Conservation (phyloP, 2,888 invertebrate species). For the Prosopocoilus inquinatus region DNA sequence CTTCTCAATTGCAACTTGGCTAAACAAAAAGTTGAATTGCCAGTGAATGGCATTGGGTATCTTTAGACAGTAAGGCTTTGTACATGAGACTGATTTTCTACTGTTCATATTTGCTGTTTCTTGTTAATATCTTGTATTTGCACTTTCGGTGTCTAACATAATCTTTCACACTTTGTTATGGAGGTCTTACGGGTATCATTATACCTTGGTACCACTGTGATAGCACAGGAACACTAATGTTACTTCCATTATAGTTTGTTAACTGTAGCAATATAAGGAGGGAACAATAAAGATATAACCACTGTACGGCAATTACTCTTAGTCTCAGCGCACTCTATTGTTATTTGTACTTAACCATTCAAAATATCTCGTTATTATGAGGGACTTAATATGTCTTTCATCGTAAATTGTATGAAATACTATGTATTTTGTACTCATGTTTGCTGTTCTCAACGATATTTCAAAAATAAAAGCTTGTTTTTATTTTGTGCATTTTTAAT, state of each 20-base stretch:
- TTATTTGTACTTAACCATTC: conserved; percentile 11
- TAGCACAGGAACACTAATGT: conserved; percentile 18
- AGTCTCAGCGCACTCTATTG: conserved; percentile 19
- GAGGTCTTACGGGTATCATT: conserved; percentile 20
- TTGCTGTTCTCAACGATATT: conserved; percentile 16
- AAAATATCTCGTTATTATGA: conserved; percentile 7
- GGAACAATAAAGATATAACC: conserved; percentile 19
- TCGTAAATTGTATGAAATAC: conserved; percentile 11
- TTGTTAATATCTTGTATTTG: conserved; percentile 18
- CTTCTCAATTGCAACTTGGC: no score
- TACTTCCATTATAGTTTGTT: conserved; percentile 12
- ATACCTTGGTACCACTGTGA: conserved; percentile 22
- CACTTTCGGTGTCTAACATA: conserved; percentile 18
- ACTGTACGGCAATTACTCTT: conserved; percentile 21
- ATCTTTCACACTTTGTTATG: conserved; percentile 13
- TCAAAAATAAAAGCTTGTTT: conserved; percentile 22
- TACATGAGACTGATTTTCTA: conserved; percentile 44
- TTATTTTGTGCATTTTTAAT: neutral
- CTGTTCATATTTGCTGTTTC: conserved; percentile 21
- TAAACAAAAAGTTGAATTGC: no score
- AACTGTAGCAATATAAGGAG: conserved; percentile 22
- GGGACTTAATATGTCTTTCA: conserved; percentile 11
- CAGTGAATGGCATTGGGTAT: neutral
- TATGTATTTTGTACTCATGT: conserved; percentile 14
- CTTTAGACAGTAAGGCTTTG: conserved; percentile 32